A percentile compares a stretch with the other conserved stretches of the same genome.
phyloP scores from a whole-genome alignment of 2,797 vertebrate genomes.

The Sebastes taczanowskii region DNA sequence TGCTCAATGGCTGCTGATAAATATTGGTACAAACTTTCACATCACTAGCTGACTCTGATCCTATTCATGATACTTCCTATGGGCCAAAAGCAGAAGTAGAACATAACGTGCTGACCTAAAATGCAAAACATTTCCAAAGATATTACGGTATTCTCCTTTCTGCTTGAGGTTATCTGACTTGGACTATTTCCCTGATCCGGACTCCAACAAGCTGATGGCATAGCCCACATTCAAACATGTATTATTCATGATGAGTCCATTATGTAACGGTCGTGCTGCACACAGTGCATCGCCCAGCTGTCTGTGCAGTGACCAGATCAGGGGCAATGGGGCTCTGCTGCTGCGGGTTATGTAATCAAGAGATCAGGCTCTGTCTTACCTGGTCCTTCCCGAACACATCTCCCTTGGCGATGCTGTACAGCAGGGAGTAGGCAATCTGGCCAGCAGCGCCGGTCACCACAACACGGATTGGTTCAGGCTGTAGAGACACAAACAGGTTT shows the following conservation, averaged over 20 bases:
- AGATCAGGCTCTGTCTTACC: conserved; percentile 74
- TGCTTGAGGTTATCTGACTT: neutral
- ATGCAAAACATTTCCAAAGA: neutral
- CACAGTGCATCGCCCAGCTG: neutral
- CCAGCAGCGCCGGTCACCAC: conserved; percentile 96
- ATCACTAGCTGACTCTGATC: neutral
- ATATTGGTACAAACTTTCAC: neutral
- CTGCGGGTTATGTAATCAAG: conserved; percentile 12
- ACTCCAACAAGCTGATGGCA: neutral
- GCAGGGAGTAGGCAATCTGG: conserved; percentile 96
- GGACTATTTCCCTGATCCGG: neutral
- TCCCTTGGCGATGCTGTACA: conserved; percentile 96
- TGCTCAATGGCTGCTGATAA: neutral
- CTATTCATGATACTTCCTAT: neutral
- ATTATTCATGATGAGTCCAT: conserved; percentile 27
- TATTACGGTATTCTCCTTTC: neutral
- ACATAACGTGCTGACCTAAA: neutral
- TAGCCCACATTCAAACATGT: neutral
- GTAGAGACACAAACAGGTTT: neutral
- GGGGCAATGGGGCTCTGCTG: neutral
- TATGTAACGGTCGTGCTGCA: conserved; percentile 35
- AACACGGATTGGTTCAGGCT: conserved; percentile 90
- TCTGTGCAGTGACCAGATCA: neutral
- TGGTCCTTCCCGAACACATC: conserved; percentile 97
- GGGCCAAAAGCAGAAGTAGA: neutral